Evolutionary conservation across 2,797 vertebrate genomes (phyloP), one percentile per base, ranked within the genome.

Genomic region (Rhinoraja longicauda): DNA sequence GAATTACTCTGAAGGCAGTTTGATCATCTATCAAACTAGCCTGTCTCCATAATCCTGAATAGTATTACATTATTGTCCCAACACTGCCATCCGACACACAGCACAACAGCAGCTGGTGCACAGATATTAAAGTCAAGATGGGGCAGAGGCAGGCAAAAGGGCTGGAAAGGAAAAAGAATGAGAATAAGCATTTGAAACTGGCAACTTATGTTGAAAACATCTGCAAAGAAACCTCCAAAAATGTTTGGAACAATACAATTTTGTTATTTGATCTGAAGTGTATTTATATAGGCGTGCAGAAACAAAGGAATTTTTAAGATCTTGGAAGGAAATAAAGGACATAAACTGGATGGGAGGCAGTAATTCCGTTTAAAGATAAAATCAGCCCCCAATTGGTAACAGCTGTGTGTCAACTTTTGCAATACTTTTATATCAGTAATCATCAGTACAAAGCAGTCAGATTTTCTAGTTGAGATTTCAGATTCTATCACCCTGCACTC

Each of bases 311-410:
- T 62, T n/a, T 57, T 21, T 88, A n/a, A 59, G n/a, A 17, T 88
- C 29, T 29, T 91, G 67, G 90, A 73, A 90, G 72, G 90, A 67
- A 86, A 86, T 62, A n/a, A 86, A 86, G 57, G 13, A 59, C 32
- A 62, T 88, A 6, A 12, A 73, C 24, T 73, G 39, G 32, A 36
- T 26, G 70, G 24, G 39, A 91, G 24, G 36, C 10, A 45, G 67
- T 21, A n/a, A 73, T 8, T 19, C 10, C 24, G 39, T 90, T 32
- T 64, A 67, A 45, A 73, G 67, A 91, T 91, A 73, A 72, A 72
- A 13, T 91, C 64, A 15, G 67, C 21, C 90, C 90, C 39, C 26
- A 91, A 91, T 91, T 91, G 36, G 70, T 72, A 73, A 53, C 90
- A 91, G 24, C 36, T 73, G 90, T 72, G n/a, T 19, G 59, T 88